Evolutionary conservation across 2,797 vertebrate genomes (phyloP), one percentile per base, ranked within the genome.

Genomic region (Coregonus suidteri): DNA sequence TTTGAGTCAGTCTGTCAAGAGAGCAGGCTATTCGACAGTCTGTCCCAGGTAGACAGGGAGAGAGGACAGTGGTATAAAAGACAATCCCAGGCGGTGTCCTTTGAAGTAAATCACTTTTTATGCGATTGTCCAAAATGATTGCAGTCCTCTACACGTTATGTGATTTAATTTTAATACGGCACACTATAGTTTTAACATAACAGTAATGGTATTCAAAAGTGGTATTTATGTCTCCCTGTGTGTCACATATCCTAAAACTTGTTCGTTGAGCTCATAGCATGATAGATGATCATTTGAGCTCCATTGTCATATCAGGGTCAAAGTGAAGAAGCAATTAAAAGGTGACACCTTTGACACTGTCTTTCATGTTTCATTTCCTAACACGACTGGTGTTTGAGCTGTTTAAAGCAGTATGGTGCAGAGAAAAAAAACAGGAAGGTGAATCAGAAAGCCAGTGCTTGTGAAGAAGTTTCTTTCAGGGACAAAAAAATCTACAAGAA

Each of bases 1-100:
- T 85, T 86, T 86, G 79, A 82, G 79, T 80, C 65, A 76, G 82
- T 86, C 79, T 85, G 72, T 87, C 80, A 85, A 77, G 31, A 51
- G 52, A 73, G 77, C 73, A 83, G 74, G 74, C 69, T 75, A 77
- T 84, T 79, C 85, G 79, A 83, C 75, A 84, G 84, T 76, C 74
- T n/a, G 84, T 75, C 74, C 4, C 7, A 77, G 65, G 20, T 77
- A 79, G 25, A 69, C 37, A 74, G 20, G 76, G 52, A 64, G 74
- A 75, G 20, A 4, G 16, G 47, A 16, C n/a, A 53, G n/a, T 73
- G 77, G 25, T 14, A n/a, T 30, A 75, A 75, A 82, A 82, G 75
- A 62, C 31, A 66, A 69, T 67, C 53, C 53, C 53, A 56, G 18
- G 77, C 16, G 47, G 25, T 72, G 25, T 53, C 31, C 69, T 81